phyloP scores from a whole-genome alignment of 64 coral and sea anemone genomes.

The Stylophora pistillata region DNA sequence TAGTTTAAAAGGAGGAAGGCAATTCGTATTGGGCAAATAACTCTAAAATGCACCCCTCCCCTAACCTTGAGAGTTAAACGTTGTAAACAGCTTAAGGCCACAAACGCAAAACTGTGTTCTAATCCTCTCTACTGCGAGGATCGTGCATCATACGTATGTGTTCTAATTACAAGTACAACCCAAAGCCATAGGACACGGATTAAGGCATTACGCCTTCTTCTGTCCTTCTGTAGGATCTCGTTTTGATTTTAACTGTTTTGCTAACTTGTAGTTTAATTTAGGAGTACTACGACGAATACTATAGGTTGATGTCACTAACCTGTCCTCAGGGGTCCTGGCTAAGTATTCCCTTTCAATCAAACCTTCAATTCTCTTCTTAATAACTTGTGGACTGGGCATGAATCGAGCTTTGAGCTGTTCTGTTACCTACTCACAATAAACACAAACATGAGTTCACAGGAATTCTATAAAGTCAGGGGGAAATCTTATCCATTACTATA shows the following conservation, averaged over 20 bases:
- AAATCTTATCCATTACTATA: not conserved
- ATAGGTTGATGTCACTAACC: constrained; percentile 38
- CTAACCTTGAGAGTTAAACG: too few species aligned
- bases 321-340: constrained; percentile 95
- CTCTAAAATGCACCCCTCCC: too few species aligned
- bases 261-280: not conserved
- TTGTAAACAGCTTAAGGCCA: too few species aligned
- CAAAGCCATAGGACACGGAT: too few species aligned
- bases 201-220: too few species aligned
- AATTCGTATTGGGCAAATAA: too few species aligned
- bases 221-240: not conserved
- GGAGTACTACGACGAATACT: not conserved
- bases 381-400: constrained; percentile 97
- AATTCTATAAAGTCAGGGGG: too few species aligned
- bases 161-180: too few species aligned
- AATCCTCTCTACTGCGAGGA: too few species aligned
- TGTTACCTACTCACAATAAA: constrained; percentile 59
- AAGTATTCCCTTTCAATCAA: constrained; percentile 98
- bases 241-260: not conserved
- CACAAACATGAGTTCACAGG: not conserved
- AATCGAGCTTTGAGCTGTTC: constrained; percentile 94
- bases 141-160: too few species aligned
- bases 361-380: constrained; percentile 99
- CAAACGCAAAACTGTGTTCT: too few species aligned
- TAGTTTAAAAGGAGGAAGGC: not conserved